Conservation (phyloP, 2,113 vertebrate genomes). For the Lipophrys pholis region DNA sequence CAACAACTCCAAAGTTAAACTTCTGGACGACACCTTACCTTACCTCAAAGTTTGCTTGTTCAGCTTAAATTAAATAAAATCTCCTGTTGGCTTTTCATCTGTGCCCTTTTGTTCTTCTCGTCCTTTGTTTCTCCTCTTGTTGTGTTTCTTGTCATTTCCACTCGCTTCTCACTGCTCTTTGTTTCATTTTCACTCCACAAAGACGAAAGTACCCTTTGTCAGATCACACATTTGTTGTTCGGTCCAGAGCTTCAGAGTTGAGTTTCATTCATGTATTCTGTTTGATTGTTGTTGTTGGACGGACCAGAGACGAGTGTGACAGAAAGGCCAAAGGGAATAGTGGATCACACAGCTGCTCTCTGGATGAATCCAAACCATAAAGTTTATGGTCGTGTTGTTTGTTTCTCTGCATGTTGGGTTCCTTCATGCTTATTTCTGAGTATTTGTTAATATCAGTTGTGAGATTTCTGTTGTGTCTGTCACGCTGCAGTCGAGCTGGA, state of each 20-base stretch:
- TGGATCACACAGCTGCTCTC: background rate
- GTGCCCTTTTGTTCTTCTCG: no score
- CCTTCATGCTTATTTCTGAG: background rate
- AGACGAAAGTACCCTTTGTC: background rate
- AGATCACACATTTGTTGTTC: background rate
- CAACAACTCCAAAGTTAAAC: no score
- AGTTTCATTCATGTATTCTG: background rate
- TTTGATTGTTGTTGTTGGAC: background rate
- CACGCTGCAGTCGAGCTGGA: background rate
- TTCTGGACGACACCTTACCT: no score
- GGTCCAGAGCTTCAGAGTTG: background rate
- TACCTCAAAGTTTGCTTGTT: no score
- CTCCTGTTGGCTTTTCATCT: no score
- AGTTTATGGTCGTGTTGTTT: background rate
- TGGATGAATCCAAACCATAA: background rate
- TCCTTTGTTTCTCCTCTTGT: no score
- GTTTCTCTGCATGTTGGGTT: background rate
- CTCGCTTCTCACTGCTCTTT: no score
- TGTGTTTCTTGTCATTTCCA: no score
- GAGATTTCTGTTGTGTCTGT: no score
- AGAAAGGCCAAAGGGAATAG: conserved; percentile 4
- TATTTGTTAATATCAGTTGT: background rate
- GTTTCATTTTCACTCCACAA: no score
- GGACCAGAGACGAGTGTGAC: background rate
- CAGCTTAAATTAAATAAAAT: no score